Conservation (phyloP, 2,888 invertebrate genomes). For the Dorcus hopei region DNA sequence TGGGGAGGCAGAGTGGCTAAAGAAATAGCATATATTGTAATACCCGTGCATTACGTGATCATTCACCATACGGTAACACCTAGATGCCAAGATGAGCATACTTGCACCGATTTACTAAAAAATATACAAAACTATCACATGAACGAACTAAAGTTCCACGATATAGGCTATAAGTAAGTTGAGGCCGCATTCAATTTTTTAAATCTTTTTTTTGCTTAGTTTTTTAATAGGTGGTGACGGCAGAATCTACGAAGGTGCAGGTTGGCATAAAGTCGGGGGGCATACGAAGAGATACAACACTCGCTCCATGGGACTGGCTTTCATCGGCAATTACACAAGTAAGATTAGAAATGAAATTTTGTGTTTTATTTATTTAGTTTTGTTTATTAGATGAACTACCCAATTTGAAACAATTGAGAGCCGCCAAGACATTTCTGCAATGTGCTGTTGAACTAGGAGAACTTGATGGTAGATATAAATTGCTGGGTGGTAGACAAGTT, state of each 20-base stretch:
- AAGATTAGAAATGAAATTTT: not conserved
- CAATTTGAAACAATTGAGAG: conserved; percentile 46
- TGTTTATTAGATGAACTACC: conserved; percentile 47
- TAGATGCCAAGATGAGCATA: conserved; percentile 47
- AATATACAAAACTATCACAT: conserved; percentile 56
- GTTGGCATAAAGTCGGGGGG: conserved; percentile 57
- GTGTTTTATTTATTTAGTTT: not conserved
- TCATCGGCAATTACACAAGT: conserved; percentile 57
- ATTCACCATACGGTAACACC: conserved; percentile 58
- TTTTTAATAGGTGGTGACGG: conserved; percentile 61
- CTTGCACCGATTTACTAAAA: conserved; percentile 48
- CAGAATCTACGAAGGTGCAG: conserved; percentile 58
- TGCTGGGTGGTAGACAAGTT: conserved; percentile 58
- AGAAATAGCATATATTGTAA: conserved; percentile 53
- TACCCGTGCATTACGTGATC: conserved; percentile 54
- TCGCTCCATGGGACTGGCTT: conserved; percentile 55
- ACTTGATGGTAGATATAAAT: conserved; percentile 48
- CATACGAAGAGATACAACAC: conserved; percentile 57
- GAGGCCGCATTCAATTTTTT: conserved; percentile 31
- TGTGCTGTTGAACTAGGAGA: conserved; percentile 52
- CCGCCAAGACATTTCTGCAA: conserved; percentile 50
- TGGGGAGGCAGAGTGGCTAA: conserved; percentile 59
- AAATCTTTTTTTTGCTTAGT: conserved; percentile 38
- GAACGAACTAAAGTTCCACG: conserved; percentile 50
- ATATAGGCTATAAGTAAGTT: conserved; percentile 60